These are phyloP conservation scores for Pagrus major DNA, from an alignment of 2,113 vertebrate genomes.

Conservation along the genomic window DNA sequence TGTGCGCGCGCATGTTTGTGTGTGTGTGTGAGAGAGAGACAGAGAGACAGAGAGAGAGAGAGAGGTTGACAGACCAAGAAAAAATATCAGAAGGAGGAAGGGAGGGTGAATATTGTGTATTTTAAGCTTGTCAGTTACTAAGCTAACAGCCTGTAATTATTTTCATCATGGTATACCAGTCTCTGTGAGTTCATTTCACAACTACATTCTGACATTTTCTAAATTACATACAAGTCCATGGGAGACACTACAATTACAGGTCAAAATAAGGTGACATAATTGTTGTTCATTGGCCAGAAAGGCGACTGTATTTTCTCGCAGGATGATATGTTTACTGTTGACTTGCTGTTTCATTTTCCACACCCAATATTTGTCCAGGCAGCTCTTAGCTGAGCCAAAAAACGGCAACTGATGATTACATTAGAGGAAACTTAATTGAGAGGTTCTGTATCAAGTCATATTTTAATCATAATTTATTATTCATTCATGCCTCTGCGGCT, in stretches of 20 bases:
- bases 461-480: background rate
- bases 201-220: slow-evolving; percentile 1
- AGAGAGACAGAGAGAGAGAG: background rate
- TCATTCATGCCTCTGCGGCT: slow-evolving; percentile 4
- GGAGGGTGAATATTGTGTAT: background rate
- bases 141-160: slow-evolving; percentile 2
- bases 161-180: background rate
- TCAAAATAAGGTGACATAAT: slow-evolving; percentile 24
- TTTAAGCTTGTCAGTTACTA: background rate
- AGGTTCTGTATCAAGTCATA: background rate
- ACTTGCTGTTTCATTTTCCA: background rate
- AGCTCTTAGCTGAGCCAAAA: slow-evolving; percentile 1
- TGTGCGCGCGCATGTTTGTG: slow-evolving; percentile 24
- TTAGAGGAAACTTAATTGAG: background rate
- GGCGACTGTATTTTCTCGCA: background rate
- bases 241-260: slow-evolving; percentile 13
- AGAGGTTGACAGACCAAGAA: slow-evolving; percentile 8
- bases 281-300: background rate
- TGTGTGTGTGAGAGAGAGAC: slow-evolving; percentile 3
- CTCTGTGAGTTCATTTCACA: background rate
- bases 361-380: background rate
- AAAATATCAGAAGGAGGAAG: slow-evolving; percentile 17
- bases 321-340: background rate
- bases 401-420: slow-evolving; percentile 18
- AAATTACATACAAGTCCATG: slow-evolving; percentile 1